A percentile compares a stretch with the other conserved stretches of the same genome.
These are phyloP conservation scores for Thamnaconus septentrionalis DNA, from an alignment of 2,113 vertebrate genomes.

Conservation along the genomic window DNA sequence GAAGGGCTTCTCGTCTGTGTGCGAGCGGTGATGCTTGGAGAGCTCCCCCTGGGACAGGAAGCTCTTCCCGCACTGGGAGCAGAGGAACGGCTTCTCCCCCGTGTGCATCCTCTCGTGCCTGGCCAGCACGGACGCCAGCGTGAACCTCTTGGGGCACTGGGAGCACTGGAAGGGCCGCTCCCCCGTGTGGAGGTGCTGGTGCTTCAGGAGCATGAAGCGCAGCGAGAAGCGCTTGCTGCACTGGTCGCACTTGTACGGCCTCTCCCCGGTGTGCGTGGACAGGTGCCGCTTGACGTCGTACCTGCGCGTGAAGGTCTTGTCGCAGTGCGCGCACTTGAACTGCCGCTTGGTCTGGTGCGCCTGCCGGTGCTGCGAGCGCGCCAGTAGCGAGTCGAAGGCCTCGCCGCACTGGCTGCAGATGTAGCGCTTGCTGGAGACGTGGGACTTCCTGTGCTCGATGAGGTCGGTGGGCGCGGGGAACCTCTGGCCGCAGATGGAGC, in stretches of 20 bases:
- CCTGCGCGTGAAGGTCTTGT: slow-evolving; percentile 72
- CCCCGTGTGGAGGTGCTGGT: slow-evolving; percentile 67
- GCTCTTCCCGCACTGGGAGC: slow-evolving; percentile 79
- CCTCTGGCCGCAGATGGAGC: slow-evolving; percentile 71
- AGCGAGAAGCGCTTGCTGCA: slow-evolving; percentile 73
- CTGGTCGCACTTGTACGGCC: slow-evolving; percentile 69
- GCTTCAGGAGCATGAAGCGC: slow-evolving; percentile 74
- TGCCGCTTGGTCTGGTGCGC: slow-evolving; percentile 60
- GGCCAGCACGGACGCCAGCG: slow-evolving; percentile 65
- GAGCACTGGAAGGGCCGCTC: slow-evolving; percentile 70
- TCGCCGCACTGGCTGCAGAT: slow-evolving; percentile 68
- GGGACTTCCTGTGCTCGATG: slow-evolving; percentile 62
- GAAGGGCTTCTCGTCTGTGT: slow-evolving; percentile 74
- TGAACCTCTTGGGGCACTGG: slow-evolving; percentile 74
- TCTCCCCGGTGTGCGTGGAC: slow-evolving; percentile 68
- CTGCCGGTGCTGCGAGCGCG: slow-evolving; percentile 67
- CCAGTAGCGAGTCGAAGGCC: slow-evolving; percentile 69
- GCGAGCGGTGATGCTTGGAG: slow-evolving; percentile 76
- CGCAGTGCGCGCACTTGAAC: slow-evolving; percentile 74
- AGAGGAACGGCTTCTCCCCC: slow-evolving; percentile 75
- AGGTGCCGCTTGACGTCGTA: slow-evolving; percentile 74
- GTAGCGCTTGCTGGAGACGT: slow-evolving; percentile 59
- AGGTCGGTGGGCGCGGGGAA: slow-evolving; percentile 55
- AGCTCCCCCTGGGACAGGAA: slow-evolving; percentile 80
- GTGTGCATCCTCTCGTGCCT: slow-evolving; percentile 78